A percentile compares a stretch with the other conserved stretches of the same genome.
phyloP scores from a whole-genome alignment of 2,888 invertebrate genomes.

The Leptarthrus brevirostris region DNA sequence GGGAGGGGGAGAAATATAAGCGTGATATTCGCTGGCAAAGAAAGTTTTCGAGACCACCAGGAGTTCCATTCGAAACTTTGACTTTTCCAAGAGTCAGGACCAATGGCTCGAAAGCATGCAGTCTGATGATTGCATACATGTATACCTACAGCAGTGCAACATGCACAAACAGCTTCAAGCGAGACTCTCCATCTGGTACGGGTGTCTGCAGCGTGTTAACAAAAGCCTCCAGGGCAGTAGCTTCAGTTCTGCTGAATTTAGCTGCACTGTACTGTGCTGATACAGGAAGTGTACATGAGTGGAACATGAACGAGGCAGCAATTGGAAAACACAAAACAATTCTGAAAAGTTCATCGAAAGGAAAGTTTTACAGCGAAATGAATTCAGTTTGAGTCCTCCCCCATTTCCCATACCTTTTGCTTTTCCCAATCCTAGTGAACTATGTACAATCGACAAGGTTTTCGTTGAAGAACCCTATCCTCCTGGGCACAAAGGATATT shows the following conservation, averaged over 20 bases:
- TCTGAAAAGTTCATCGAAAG: conserved; percentile 35
- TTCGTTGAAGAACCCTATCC: neutral
- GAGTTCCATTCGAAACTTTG: conserved; percentile 24
- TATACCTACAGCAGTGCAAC: conserved; percentile 7
- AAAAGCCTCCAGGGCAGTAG: neutral
- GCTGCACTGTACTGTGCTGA: neutral
- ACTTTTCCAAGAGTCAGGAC: conserved; percentile 17
- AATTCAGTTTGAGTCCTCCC: conserved; percentile 26
- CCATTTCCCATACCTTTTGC: no score
- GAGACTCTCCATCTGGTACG: conserved; percentile 15
- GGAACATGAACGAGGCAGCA: conserved; percentile 27
- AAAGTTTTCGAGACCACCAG: neutral
- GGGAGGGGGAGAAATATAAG: neutral
- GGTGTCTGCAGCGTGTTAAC: conserved; percentile 39
- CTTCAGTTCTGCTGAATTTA: no score
- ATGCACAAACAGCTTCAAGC: conserved; percentile 24
- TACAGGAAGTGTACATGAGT: conserved; percentile 38
- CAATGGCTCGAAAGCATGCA: neutral
- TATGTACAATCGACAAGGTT: neutral
- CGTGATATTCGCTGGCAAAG: neutral
- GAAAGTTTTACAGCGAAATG: conserved; percentile 43
- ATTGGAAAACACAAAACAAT: conserved; percentile 20
- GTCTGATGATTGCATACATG: conserved; percentile 19
- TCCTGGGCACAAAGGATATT: conserved; percentile 24
- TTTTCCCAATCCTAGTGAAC: no score